Evolutionary conservation across 2,888 invertebrate species (phyloP).

Genomic region (Cryptus armator): DNA sequence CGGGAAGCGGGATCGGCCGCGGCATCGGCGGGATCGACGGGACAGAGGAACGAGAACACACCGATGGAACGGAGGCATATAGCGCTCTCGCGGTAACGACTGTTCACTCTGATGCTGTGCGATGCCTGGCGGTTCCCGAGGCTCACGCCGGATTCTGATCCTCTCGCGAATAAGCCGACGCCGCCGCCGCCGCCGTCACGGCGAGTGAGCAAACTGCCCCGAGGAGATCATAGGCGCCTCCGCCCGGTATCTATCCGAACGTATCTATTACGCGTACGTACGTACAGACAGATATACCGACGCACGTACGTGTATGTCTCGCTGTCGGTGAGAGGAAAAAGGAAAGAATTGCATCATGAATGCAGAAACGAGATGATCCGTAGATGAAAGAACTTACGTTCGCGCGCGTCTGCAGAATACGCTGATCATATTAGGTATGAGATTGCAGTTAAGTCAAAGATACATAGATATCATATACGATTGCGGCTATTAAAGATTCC

Average conservation of each 20-base stretch:
- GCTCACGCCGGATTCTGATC: constrained; percentile 41
- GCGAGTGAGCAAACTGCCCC: constrained; percentile 70
- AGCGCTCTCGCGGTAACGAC: constrained; percentile 25
- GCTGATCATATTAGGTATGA: not conserved
- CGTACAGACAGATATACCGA: not conserved
- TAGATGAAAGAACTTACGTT: not conserved
- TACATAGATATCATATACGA: not conserved
- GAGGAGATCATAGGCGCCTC: constrained; percentile 79
- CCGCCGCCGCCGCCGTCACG: constrained; percentile 51
- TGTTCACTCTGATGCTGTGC: constrained; percentile 18
- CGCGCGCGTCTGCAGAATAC: not conserved
- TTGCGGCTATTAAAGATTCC: not conserved
- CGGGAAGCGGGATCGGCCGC: constrained; percentile 24
- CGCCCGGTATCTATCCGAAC: constrained; percentile 68
- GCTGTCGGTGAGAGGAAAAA: constrained; percentile 35
- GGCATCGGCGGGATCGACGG: constrained; percentile 62
- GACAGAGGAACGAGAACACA: constrained; percentile 34
- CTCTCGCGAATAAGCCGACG: constrained; percentile 41
- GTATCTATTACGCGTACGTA: constrained; percentile 77
- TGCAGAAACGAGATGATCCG: constrained; percentile 21
- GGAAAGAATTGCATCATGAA: constrained; percentile 57
- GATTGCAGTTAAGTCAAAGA: not conserved
- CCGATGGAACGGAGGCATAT: not conserved
- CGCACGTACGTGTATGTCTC: constrained; percentile 8
- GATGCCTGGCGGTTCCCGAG: constrained; percentile 35